Conservation (phyloP, 2,888 invertebrate species). For the Acleris sparsana region DNA sequence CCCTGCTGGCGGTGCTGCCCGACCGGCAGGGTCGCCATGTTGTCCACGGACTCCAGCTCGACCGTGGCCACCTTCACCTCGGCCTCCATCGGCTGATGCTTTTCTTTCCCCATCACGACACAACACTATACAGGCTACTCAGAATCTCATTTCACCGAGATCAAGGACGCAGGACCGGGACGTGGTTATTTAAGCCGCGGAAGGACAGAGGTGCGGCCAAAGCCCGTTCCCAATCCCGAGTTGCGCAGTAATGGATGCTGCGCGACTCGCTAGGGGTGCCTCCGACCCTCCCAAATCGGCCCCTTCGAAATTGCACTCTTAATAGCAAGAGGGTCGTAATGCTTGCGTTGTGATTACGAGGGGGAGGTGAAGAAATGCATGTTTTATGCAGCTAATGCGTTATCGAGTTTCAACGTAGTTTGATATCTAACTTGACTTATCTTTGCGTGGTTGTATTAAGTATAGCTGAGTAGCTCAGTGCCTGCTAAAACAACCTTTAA, state of each 20-base stretch:
- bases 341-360: constrained; percentile 49
- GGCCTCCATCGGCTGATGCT: constrained; percentile 82
- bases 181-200: constrained; percentile 65
- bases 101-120: constrained; percentile 77
- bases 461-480: no score
- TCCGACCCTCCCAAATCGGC: constrained; percentile 63
- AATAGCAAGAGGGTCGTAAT: constrained; percentile 65
- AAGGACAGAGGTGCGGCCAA: constrained; percentile 70
- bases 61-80: constrained; percentile 96
- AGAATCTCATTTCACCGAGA: constrained; percentile 44
- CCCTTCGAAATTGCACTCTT: constrained; percentile 67
- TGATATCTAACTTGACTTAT: constrained; percentile 22
- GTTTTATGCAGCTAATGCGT: constrained; percentile 33
- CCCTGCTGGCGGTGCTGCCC: constrained; percentile 88
- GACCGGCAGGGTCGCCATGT: constrained; percentile 94
- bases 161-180: constrained; percentile 60
- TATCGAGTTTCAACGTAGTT: constrained; percentile 9
- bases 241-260: constrained; percentile 81
- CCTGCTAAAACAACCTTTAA: no score
- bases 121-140: constrained; percentile 47
- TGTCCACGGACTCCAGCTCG: constrained; percentile 93
- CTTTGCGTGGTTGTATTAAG: not conserved
- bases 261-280: constrained; percentile 74
- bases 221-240: constrained; percentile 67
- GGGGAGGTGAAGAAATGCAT: constrained; percentile 46